Evolutionary conservation across 2,888 invertebrate species (phyloP), one percentile per base, ranked within the genome.

Genomic region (Acronicta aceris): DNA sequence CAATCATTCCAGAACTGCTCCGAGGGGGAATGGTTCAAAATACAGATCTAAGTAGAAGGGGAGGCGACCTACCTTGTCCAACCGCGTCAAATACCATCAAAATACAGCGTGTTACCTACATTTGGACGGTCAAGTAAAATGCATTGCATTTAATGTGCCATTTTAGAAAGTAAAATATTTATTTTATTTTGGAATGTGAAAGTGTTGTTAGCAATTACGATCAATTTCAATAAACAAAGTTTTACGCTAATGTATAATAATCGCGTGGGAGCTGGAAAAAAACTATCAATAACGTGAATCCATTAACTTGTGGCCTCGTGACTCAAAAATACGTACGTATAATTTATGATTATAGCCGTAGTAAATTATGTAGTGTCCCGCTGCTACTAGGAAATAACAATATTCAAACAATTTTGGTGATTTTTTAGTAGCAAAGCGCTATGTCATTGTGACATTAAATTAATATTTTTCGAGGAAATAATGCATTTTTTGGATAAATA

Each of bases 21-120:
- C 86, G 90, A 93, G 15, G 93, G 93, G 84, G 92, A 94, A 87
- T 91, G 90, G 90, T 94, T 94, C 92, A 89, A 89, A 74, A 91
- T 94, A 76, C 88, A 89, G 74, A 91, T 94, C 70, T 94, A 86
- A 88, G 68, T 17, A 42, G 53, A 48, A 25, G 27, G 36, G 4
- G 30, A 48, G 30, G 27, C 25, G 36, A 30, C 13, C n/a, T n/a
- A 17, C 40, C 8, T n/a, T 9, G 38, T 41, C 21, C 38, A 7
- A 41, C 16, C 17, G 42, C 55, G 48, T 52, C 45, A 7, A 46
- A n/a, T 15, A 21, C 30, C 12, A 36, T 15, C 15, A 25, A 13
- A 38, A 12, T 16, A 16, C 5, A 47, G 40, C n/a, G 57, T 47
- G 67, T 67, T 57, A n/a, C n/a, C n/a, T n/a, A 52, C 59, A 50